These are phyloP conservation scores for Cololabis saira DNA, from an alignment of 2,113 vertebrate species.

Conservation along the genomic window DNA sequence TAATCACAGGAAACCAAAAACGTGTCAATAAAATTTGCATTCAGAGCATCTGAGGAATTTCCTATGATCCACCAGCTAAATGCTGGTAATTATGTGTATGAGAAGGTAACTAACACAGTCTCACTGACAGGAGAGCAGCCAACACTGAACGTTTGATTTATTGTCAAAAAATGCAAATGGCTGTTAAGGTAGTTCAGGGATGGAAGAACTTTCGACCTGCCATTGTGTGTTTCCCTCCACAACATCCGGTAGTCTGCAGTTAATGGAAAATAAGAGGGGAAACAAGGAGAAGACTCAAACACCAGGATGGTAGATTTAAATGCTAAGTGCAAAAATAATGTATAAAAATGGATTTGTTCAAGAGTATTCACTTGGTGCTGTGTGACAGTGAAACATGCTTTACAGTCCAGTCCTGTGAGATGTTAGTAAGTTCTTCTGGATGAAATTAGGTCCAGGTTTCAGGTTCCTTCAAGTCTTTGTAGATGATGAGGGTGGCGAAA, in stretches of 20 bases:
- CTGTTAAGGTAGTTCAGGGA: slow-evolving; percentile 30
- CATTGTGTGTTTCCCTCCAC: slow-evolving; percentile 7
- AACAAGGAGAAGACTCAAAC: slow-evolving; percentile 7
- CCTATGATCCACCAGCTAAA: slow-evolving; percentile 37
- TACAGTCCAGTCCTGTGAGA: slow-evolving; percentile 19
- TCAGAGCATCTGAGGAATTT: slow-evolving; percentile 32
- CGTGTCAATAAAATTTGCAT: slow-evolving; percentile 36
- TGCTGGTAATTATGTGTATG: slow-evolving; percentile 22
- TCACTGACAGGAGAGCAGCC: slow-evolving; percentile 13
- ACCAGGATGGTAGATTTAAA: slow-evolving; percentile 12
- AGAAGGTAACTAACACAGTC: slow-evolving; percentile 22
- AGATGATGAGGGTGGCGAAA: not conserved
- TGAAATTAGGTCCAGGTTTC: slow-evolving; percentile 30
- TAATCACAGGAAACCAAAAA: slow-evolving; percentile 41
- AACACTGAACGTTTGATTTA: slow-evolving; percentile 25
- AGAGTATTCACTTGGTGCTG: slow-evolving; percentile 20
- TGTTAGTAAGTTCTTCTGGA: slow-evolving; percentile 30
- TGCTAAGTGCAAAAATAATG: slow-evolving; percentile 41
- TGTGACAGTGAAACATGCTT: slow-evolving; percentile 4
- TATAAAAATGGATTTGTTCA: slow-evolving; percentile 36
- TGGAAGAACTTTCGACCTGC: slow-evolving; percentile 28
- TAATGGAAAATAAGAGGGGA: not conserved
- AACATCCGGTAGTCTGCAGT: slow-evolving; percentile 2
- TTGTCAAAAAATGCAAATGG: slow-evolving; percentile 28
- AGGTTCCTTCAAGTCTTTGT: slow-evolving; percentile 24